These are phyloP conservation scores for Drosophila nr. perissopoda DNA, from an alignment of 2,888 invertebrate genomes.

Conservation along the genomic window DNA sequence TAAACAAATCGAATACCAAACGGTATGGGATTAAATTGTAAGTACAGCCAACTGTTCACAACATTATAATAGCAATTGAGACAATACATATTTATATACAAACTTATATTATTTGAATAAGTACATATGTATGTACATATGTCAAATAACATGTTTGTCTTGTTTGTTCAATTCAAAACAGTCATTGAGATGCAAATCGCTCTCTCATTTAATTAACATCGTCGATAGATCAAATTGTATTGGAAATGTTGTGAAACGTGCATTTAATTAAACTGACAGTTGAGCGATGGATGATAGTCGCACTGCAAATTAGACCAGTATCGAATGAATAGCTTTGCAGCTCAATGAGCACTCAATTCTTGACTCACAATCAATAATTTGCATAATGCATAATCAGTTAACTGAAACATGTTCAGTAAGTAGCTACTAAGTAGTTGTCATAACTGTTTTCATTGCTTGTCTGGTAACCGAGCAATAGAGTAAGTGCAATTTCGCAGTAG, in stretches of 20 bases:
- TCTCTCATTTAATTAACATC: not conserved
- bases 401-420: conserved; percentile 3
- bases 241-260: conserved; percentile 18
- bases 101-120: not conserved
- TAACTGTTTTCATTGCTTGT: not conserved
- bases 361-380: conserved; percentile 17
- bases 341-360: conserved; percentile 20
- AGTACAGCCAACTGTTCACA: not conserved
- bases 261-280: conserved; percentile 63
- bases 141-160: not conserved
- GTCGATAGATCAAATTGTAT: too few relatives aligned
- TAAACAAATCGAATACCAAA: not conserved
- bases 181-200: not conserved
- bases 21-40: not conserved
- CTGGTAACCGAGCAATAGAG: not conserved
- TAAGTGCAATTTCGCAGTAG: not conserved
- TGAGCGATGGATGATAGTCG: conserved; percentile 1
- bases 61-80: not conserved
- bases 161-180: not conserved
- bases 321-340: conserved; percentile 40
- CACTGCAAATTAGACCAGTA: conserved; percentile 25
- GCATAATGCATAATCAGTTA: conserved; percentile 1
- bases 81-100: too few relatives aligned
- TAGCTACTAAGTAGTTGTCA: conserved; percentile 1
- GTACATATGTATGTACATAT: not conserved